Percentiles rank a stretch among this genome's conserved stretches.
Conservation (phyloP, 2,113 vertebrate genomes). For the Gracilinanus agilis region DNA sequence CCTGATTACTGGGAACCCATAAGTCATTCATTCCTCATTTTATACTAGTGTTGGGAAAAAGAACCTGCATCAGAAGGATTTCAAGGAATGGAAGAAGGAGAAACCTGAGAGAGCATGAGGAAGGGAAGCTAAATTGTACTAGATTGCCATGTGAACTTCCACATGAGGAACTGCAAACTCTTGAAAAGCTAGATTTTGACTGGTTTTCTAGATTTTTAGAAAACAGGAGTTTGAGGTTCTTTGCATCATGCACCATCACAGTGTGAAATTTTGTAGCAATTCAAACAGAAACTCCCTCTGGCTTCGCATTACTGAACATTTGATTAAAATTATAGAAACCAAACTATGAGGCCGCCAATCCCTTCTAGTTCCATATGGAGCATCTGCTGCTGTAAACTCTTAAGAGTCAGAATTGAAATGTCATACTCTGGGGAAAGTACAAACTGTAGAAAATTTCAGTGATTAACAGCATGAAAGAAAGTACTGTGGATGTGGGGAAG, state of each 20-base stretch:
- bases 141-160: background rate
- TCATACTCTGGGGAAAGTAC: constrained; percentile 55
- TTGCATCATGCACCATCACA: constrained; percentile 46
- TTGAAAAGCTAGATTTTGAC: background rate
- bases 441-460: constrained; percentile 57
- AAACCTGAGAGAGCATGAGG: background rate
- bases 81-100: background rate
- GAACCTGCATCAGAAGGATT: background rate
- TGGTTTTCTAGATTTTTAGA: constrained; percentile 63
- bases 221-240: constrained; percentile 59
- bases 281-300: constrained; percentile 66
- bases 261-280: constrained; percentile 68
- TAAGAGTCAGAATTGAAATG: constrained; percentile 63
- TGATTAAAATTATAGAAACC: constrained; percentile 75
- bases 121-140: background rate
- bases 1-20: background rate
- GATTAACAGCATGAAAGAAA: constrained; percentile 21
- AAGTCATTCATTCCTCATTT: background rate
- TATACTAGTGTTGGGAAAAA: background rate
- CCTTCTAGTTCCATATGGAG: constrained; percentile 47
- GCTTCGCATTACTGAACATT: constrained; percentile 72
- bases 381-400: constrained; percentile 64
- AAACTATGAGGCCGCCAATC: constrained; percentile 35
- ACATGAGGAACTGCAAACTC: background rate
- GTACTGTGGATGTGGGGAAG: background rate